Evolutionary conservation across 2,113 vertebrate species (phyloP).

Genomic region (Plecturocebus donacophilus): DNA sequence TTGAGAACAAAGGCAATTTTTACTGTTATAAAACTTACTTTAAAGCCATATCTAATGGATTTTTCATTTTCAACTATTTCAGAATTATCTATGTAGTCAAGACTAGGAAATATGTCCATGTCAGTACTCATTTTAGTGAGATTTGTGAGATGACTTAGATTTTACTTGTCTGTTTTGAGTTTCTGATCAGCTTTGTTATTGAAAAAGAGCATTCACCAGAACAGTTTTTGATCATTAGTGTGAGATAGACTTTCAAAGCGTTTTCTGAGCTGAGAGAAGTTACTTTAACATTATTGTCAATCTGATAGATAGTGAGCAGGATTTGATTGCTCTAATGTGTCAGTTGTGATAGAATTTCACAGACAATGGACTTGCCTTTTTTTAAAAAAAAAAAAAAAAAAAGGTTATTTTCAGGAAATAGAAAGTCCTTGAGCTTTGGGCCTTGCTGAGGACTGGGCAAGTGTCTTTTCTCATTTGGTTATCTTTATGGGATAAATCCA

Average conservation of each 20-base stretch:
- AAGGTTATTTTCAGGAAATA: constrained; percentile 64
- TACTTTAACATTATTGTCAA: constrained; percentile 68
- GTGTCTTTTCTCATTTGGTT: constrained; percentile 36
- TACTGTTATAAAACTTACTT: constrained; percentile 34
- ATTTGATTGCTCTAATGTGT: constrained; percentile 66
- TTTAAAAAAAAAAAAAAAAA: background rate
- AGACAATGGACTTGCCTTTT: constrained; percentile 53
- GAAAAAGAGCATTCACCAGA: constrained; percentile 63
- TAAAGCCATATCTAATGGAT: background rate
- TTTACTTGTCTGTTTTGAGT: constrained; percentile 63
- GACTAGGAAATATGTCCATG: constrained; percentile 2
- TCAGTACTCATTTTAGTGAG: constrained; percentile 37
- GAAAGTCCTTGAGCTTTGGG: constrained; percentile 50
- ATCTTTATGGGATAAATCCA: background rate
- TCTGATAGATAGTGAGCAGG: constrained; percentile 60
- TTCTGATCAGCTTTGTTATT: constrained; percentile 59
- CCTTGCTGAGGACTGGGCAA: background rate
- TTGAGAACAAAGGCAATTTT: constrained; percentile 37
- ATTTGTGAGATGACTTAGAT: constrained; percentile 47
- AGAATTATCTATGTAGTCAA: constrained; percentile 44
- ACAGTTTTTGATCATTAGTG: constrained; percentile 63
- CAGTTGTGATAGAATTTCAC: constrained; percentile 68
- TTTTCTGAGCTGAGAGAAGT: constrained; percentile 68
- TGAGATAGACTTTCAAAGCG: constrained; percentile 67
- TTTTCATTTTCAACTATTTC: constrained; percentile 46